Base-by-base conservation (phyloP, 2,113 vertebrate species). In the Chlorocebus sabaeus region DNA sequence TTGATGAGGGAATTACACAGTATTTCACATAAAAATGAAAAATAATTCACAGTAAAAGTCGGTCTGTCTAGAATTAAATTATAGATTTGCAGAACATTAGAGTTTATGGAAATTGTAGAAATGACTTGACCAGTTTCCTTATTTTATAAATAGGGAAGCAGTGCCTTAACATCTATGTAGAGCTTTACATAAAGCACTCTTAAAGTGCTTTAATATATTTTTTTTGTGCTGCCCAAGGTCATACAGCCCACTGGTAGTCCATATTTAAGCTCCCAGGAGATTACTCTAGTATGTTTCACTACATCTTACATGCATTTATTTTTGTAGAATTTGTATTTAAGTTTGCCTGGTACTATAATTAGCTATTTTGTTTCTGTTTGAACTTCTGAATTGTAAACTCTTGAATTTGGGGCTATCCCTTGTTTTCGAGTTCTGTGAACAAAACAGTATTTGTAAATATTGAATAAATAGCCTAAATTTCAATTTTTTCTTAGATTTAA, bases 21-120 rank as follows among this genome's bases (percentile, higher is more conserved):
- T 55, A 80, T 95, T 96, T 95, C n/a, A 92, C 84, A 32, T 6
- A 90, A 86, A 97, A 92, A n/a, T 48, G 55, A 73, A 87, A 93
- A 59, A 52, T 61, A 73, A 75, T 93, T 95, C 64, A 67, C 4
- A 67, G 45, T 81, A 30, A 16, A 90, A 80, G 20, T 90, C 25
- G 22, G 3, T 90, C 45, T 90, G 8, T 86, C 82, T 76, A 70
- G 17, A 18, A 67, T 81, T 87, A 61, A 93, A 67, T 89, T 90
- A 50, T 20, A 92, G 35, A 83, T 73, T 92, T 91, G 50, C 59
- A 96, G 85, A 90, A 59, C 43, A 55, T 93, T 68, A 45, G 22
- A 70, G 9, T 89, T 75, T 86, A 52, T 18, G 83, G 32, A 61
- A 80, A 91, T 38, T 88, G 7, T 78, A 67, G 68, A 61, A 43